phyloP scores from a whole-genome alignment of 2,113 vertebrate species.

The Cyphomyrus plagiostoma region DNA sequence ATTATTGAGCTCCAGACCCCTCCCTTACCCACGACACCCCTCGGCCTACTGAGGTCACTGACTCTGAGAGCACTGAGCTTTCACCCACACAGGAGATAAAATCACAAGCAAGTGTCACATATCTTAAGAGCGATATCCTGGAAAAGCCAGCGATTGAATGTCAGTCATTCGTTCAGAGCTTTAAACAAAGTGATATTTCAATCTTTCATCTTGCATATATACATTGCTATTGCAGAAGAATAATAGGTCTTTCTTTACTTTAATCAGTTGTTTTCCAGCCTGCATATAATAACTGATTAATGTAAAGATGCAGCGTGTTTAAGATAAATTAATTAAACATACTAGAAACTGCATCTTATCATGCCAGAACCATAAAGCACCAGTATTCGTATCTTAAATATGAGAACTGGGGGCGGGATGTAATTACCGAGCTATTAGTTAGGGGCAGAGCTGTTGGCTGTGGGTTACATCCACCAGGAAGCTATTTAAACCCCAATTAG shows the following conservation, averaged over 20 bases:
- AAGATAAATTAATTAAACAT: background rate
- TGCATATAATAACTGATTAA: background rate
- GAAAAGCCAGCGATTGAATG: background rate
- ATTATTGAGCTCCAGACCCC: background rate
- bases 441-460: background rate
- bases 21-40: background rate
- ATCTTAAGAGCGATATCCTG: background rate
- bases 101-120: background rate
- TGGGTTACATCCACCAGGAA: background rate
- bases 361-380: background rate
- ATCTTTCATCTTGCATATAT: background rate
- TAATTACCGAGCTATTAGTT: background rate
- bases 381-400: background rate
- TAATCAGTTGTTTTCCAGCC: background rate
- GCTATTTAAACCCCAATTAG: constrained; percentile 1
- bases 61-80: background rate
- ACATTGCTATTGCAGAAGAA: background rate
- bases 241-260: background rate
- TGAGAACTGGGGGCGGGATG: background rate
- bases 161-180: background rate
- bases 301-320: background rate
- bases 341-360: background rate
- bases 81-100: background rate
- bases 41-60: background rate
- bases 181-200: background rate